A percentile compares a stretch with the other conserved stretches of the same genome.
Evolutionary conservation across 2,888 invertebrate genomes (phyloP).

Genomic region (Pyrrhia umbra): DNA sequence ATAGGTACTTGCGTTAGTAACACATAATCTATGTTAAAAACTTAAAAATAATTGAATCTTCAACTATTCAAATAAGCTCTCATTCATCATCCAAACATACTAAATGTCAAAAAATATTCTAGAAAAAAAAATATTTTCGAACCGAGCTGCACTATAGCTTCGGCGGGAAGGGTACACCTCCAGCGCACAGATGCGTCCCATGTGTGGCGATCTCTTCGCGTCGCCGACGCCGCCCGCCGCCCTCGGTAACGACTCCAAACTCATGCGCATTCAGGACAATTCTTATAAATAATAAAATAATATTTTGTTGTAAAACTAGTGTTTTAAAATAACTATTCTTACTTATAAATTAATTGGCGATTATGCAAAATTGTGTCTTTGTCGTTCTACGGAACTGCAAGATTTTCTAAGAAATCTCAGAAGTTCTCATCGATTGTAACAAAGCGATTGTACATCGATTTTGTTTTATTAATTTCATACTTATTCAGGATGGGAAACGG

Average conservation of each 20-base stretch:
- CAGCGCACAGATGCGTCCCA: constrained; percentile 87
- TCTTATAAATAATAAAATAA: constrained; percentile 28
- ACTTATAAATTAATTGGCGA: no score
- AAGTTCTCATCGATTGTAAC: no score
- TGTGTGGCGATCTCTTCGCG: constrained; percentile 85
- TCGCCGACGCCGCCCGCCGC: constrained; percentile 71
- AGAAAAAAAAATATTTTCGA: constrained; percentile 26
- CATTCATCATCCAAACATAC: no score
- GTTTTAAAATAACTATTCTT: no score
- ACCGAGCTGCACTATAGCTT: constrained; percentile 70
- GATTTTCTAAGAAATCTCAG: not conserved
- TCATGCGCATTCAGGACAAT: constrained; percentile 54
- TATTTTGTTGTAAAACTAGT: constrained; percentile 3
- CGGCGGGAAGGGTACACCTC: constrained; percentile 82
- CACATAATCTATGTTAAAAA: no score
- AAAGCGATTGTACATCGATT: not conserved
- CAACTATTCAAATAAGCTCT: not conserved
- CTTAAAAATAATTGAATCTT: no score
- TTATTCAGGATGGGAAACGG: no score
- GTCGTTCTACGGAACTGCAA: not conserved
- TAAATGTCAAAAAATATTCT: constrained; percentile 38
- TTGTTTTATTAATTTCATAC: no score
- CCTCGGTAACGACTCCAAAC: constrained; percentile 57
- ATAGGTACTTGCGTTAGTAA: no score
- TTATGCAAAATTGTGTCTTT: no score